phyloP scores from a whole-genome alignment of 2,797 vertebrate species.

The Synaphobranchus kaupii region DNA sequence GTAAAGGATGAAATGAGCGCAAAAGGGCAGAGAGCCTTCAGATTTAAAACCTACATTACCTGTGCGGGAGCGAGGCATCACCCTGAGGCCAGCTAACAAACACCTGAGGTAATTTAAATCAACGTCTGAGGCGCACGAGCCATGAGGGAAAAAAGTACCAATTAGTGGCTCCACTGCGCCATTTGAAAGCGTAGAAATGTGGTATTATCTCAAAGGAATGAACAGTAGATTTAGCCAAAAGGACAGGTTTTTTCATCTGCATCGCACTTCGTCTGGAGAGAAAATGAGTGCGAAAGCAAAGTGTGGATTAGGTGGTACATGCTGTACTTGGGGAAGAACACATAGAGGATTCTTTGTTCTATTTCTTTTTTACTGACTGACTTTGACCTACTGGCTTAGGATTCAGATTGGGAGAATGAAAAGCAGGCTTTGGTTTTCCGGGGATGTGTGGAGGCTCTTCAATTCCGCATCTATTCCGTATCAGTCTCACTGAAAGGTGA shows the following conservation, averaged over 20 bases:
- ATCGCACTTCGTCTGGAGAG: not conserved
- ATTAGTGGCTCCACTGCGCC: not conserved
- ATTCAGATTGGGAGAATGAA: not conserved
- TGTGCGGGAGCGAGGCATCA: not conserved
- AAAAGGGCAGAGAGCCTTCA: not conserved
- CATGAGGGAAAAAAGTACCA: not conserved
- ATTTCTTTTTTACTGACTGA: not conserved
- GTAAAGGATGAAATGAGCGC: not conserved
- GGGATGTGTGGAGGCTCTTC: not conserved
- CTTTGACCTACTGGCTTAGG: not conserved
- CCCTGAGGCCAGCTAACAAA: not conserved
- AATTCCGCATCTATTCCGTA: not conserved
- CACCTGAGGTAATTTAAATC: not conserved
- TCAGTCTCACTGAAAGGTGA: no score
- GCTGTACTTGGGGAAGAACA: not conserved
- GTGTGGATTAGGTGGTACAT: not conserved
- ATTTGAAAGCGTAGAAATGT: not conserved
- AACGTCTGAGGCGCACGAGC: not conserved
- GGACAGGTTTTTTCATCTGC: not conserved
- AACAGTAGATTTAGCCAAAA: not conserved
- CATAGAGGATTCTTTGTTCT: not conserved
- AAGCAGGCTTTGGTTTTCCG: not conserved
- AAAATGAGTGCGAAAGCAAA: not conserved
- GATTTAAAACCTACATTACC: not conserved
- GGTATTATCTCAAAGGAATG: not conserved